Evolutionary conservation across 2,797 vertebrate genomes (phyloP).

Genomic region (Pampus argenteus): DNA sequence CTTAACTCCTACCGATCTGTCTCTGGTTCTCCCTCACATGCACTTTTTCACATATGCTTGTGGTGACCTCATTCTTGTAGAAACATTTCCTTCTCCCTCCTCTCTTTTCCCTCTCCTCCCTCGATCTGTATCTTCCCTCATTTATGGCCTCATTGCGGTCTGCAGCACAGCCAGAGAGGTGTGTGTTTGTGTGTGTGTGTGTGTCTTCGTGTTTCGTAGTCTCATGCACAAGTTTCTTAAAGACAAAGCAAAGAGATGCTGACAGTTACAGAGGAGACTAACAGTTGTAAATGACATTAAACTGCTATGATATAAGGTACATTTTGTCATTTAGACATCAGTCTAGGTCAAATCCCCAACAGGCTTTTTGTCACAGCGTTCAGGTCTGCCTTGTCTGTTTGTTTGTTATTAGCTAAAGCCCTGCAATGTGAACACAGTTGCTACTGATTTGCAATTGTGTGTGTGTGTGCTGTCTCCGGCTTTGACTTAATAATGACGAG

Average conservation of each 20-base stretch:
- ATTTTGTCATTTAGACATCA: conserved; percentile 5
- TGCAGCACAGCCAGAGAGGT: conserved; percentile 22
- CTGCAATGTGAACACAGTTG: conserved; percentile 21
- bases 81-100: conserved; percentile 49
- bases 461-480: conserved; percentile 4
- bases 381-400: conserved; percentile 25
- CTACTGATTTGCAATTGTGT: not conserved
- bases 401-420: conserved; percentile 9
- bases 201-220: conserved; percentile 9
- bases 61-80: conserved; percentile 51
- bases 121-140: conserved; percentile 40
- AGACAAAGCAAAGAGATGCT: conserved; percentile 21
- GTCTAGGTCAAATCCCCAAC: not conserved
- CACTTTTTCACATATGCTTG: conserved; percentile 32
- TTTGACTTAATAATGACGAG: conserved; percentile 3
- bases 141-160: conserved; percentile 45
- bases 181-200: conserved; percentile 7
- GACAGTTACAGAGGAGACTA: conserved; percentile 17
- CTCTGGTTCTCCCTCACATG: conserved; percentile 6
- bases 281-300: conserved; percentile 3
- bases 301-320: not conserved
- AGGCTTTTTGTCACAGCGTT: conserved; percentile 12
- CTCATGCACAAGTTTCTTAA: conserved; percentile 25
- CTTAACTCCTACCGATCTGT: conserved; percentile 14
- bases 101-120: conserved; percentile 32